Evolutionary conservation across 2,113 vertebrate species (phyloP).

Genomic region (Lagopus leucura): DNA sequence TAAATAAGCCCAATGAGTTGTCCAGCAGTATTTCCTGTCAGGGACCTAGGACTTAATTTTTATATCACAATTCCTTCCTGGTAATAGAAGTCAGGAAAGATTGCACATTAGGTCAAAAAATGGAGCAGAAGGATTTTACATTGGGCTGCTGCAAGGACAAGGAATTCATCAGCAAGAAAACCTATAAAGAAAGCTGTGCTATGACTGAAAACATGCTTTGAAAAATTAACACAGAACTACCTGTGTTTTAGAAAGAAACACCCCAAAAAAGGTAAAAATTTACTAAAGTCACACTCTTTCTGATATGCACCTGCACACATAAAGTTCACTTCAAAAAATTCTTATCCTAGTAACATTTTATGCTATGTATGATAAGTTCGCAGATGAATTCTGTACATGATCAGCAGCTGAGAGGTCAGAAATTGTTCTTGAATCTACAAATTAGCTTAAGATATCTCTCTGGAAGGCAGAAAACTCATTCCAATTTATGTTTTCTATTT

Average conservation of each 20-base stretch:
- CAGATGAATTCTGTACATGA: neutral
- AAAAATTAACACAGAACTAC: neutral
- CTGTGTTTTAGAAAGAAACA: neutral
- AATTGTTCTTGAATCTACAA: neutral
- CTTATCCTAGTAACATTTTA: neutral
- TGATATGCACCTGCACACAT: neutral
- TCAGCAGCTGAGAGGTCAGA: neutral
- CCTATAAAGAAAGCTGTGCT: neutral
- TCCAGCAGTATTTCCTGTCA: neutral
- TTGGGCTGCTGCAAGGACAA: neutral
- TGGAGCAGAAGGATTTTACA: neutral
- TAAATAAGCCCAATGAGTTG: neutral
- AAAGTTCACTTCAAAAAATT: neutral
- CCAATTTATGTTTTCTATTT: constrained; percentile 6
- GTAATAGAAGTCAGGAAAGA: constrained; percentile 30
- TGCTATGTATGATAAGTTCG: neutral
- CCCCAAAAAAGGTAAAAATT: neutral
- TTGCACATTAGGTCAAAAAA: neutral
- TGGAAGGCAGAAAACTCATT: neutral
- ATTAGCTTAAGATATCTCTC: neutral
- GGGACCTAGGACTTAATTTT: constrained; percentile 5
- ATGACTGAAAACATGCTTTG: neutral
- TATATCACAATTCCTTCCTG: neutral
- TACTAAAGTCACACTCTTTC: neutral
- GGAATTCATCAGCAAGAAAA: constrained; percentile 3